Evolutionary conservation across 2,113 vertebrate species (phyloP).

Genomic region (Prietella phreatophila): DNA sequence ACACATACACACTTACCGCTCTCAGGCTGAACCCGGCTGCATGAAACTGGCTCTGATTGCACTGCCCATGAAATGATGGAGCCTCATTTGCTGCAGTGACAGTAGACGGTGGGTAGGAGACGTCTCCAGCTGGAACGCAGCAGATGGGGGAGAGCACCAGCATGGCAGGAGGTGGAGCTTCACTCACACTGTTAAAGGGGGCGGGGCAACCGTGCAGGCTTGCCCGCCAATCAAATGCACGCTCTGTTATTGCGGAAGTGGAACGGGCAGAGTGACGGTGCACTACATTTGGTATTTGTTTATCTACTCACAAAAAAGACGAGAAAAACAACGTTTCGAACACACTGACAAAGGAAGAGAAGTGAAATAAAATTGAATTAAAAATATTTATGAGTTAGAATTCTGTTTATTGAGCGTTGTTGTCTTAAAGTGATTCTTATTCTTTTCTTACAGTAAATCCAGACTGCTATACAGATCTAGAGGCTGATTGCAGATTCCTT

Average conservation of each 20-base stretch:
- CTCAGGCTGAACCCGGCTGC: conserved; percentile 3
- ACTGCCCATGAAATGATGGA: conserved; percentile 4
- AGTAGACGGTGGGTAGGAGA: conserved; percentile 45
- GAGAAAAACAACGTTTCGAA: neutral
- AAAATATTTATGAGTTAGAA: neutral
- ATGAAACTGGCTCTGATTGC: neutral
- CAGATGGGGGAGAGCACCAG: conserved; percentile 28
- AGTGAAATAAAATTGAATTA: no score
- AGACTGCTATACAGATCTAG: neutral
- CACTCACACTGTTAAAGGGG: neutral
- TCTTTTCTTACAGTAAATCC: neutral
- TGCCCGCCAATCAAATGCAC: conserved; percentile 39
- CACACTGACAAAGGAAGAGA: neutral
- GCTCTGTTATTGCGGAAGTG: conserved; percentile 44
- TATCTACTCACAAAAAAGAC: neutral
- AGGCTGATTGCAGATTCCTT: neutral
- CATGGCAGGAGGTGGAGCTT: conserved; percentile 38
- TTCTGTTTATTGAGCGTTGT: neutral
- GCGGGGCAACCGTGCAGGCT: neutral
- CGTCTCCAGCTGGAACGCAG: conserved; percentile 54
- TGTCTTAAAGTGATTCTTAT: neutral
- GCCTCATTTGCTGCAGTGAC: conserved; percentile 48
- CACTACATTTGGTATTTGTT: neutral
- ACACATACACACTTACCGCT: conserved; percentile 35
- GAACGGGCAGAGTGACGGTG: conserved; percentile 29